Evolutionary conservation across 2,888 invertebrate genomes (phyloP), one percentile per base, ranked within the genome.

Genomic region (Oscheius onirici): DNA sequence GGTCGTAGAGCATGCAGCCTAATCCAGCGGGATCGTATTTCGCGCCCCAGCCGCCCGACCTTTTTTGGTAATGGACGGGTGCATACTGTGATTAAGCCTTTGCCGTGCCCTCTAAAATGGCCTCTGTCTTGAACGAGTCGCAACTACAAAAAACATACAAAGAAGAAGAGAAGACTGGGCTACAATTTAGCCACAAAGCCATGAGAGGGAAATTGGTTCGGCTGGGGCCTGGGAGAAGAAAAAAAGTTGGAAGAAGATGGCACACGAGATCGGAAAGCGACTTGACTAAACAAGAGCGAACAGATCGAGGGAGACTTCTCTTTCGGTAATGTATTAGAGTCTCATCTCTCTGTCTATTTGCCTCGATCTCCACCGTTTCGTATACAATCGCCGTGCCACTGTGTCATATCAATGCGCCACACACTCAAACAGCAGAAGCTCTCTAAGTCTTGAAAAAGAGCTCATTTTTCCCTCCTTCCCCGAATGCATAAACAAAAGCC

Each of bases 51-150:
- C 49, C 63, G 63, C 46, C 55, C 49, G 49, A 46, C 63, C 63
- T 63, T 63, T 63, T 63, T 63, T 63, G 63, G 63, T 63, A 63
- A 63, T 63, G 63, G 63, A 63, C 63, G 63, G 63, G 63, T 63
- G 63, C 63, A 63, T 63, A 63, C 63, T 63, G 63, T 63, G 63
- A 63, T 63, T 63, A 63, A 63, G 63, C 63, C 49, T 24, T 63
- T 26, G 63, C 63, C 63, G 63, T 63, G 63, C 63, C 26, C 49
- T 46, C 63, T 41, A n/a, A 17, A 34, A 58, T 40, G 58, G 58
- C 58, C 40, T 58, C 58, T 58, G 58, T 20, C 41, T 17, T 17
- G 34, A 34, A 34, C 41, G 28, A 34, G 58, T 15, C 40, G 24
- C 40, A 40, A 58, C 17, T 58, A 58, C 58, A 58, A 58, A 20